Evolutionary conservation across 1,140 invertebrate species (phyloP).

Genomic region (Brachionus calyciflorus): DNA sequence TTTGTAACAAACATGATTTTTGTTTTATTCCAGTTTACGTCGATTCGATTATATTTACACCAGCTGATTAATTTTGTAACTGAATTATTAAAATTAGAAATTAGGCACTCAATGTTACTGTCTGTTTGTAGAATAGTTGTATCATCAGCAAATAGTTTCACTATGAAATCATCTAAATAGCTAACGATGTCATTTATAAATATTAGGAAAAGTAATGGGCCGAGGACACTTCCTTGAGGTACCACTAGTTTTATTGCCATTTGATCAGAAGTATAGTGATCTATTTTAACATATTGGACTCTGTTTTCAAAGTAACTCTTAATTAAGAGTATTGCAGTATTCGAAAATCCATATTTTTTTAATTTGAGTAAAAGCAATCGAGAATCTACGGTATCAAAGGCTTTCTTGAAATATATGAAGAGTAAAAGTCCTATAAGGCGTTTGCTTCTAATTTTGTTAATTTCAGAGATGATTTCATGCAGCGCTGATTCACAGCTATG

Average conservation of each 20-base stretch:
- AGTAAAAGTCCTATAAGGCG: neutral
- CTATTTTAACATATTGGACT: neutral
- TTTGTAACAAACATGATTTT: neutral
- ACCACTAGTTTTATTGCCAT: neutral
- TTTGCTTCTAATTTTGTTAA: neutral
- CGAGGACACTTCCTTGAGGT: constrained; percentile 26
- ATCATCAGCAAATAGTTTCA: neutral
- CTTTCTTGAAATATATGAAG: neutral
- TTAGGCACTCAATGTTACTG: neutral
- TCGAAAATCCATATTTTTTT: neutral
- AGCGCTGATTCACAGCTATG: neutral
- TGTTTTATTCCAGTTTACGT: neutral
- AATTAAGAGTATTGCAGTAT: neutral
- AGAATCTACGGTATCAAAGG: neutral
- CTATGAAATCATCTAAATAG: neutral
- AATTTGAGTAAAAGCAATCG: neutral
- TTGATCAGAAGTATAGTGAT: neutral
- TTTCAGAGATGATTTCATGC: neutral
- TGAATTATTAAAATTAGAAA: neutral
- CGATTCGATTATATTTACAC: neutral
- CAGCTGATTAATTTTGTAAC: neutral
- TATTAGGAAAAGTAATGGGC: constrained; percentile 43
- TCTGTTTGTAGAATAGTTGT: neutral
- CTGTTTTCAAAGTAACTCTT: neutral
- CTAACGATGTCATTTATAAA: constrained; percentile 47